These are phyloP conservation scores for Hesperophylax magnus DNA, from an alignment of 1,140 invertebrate genomes.

Conservation along the genomic window DNA sequence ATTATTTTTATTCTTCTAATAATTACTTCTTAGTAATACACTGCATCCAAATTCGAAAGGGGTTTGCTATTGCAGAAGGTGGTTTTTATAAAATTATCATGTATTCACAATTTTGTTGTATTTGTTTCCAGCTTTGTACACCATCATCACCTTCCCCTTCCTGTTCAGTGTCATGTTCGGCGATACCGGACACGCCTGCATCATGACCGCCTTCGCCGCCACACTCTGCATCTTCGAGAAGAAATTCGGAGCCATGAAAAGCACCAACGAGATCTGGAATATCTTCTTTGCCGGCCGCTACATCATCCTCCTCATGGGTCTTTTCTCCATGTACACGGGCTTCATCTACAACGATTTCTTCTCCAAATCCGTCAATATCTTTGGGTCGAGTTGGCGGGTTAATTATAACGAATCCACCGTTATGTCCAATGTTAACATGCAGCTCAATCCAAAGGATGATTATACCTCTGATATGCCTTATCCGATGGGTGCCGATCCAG, in stretches of 20 bases:
- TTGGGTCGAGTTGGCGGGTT: slow-evolving; percentile 86
- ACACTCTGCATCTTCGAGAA: slow-evolving; percentile 88
- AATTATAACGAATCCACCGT: slow-evolving; percentile 73
- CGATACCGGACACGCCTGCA: slow-evolving; percentile 92
- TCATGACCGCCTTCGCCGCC: slow-evolving; percentile 81
- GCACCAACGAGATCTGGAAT: slow-evolving; percentile 92
- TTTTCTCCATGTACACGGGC: slow-evolving; percentile 98
- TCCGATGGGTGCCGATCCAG: slow-evolving; percentile 89
- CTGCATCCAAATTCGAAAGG: too few relatives aligned
- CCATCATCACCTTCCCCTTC: slow-evolving; percentile 98
- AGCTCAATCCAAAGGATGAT: slow-evolving; percentile 76
- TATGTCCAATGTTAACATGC: slow-evolving; percentile 68
- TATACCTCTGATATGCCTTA: slow-evolving; percentile 75
- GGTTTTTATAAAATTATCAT: too few relatives aligned
- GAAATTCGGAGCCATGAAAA: slow-evolving; percentile 73
- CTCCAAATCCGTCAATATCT: slow-evolving; percentile 96
- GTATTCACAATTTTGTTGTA: background rate
- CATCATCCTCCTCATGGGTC: slow-evolving; percentile 97
- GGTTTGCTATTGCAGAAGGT: too few relatives aligned
- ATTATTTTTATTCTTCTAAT: too few relatives aligned
- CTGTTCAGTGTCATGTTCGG: slow-evolving; percentile 99
- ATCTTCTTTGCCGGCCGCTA: slow-evolving; percentile 98
- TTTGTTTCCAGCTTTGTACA: slow-evolving; percentile 84
- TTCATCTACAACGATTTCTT: slow-evolving; percentile 99
- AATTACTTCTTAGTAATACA: too few relatives aligned